These are phyloP conservation scores for Gobionotothen gibberifrons DNA, from an alignment of 2,797 vertebrate genomes.

Conservation along the genomic window DNA sequence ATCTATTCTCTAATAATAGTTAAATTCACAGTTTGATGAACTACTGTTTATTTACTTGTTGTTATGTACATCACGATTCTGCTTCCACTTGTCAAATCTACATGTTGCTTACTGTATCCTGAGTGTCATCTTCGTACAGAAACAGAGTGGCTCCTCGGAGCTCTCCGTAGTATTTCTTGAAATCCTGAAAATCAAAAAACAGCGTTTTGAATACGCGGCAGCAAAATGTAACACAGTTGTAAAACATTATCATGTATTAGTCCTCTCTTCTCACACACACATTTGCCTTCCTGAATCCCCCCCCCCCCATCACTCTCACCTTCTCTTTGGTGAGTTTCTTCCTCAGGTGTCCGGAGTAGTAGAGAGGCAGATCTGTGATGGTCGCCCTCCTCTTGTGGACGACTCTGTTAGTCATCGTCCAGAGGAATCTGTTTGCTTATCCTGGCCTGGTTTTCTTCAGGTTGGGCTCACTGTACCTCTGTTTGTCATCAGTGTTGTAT, in stretches of 20 bases:
- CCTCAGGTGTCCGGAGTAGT: constrained; percentile 64
- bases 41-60: background rate
- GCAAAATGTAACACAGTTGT: background rate
- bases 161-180: constrained; percentile 69
- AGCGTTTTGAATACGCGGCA: background rate
- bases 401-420: constrained; percentile 52
- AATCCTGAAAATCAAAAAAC: constrained; percentile 61
- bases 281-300: background rate
- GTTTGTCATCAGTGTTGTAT: background rate
- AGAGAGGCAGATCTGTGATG: constrained; percentile 71
- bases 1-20: background rate
- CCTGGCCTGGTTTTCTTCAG: background rate
- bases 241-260: background rate
- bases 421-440: background rate
- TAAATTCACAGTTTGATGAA: background rate
- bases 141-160: constrained; percentile 76
- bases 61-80: background rate
- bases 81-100: background rate
- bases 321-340: constrained; percentile 60
- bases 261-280: background rate
- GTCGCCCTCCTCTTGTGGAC: constrained; percentile 60
- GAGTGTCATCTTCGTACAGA: constrained; percentile 69
- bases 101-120: constrained; percentile 67
- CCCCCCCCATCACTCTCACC: constrained; percentile 42
- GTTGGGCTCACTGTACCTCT: background rate